A percentile compares a stretch with the other conserved stretches of the same genome.
These are phyloP conservation scores for Phalacrocorax aristotelis DNA, from an alignment of 2,113 vertebrate species.

Conservation along the genomic window DNA sequence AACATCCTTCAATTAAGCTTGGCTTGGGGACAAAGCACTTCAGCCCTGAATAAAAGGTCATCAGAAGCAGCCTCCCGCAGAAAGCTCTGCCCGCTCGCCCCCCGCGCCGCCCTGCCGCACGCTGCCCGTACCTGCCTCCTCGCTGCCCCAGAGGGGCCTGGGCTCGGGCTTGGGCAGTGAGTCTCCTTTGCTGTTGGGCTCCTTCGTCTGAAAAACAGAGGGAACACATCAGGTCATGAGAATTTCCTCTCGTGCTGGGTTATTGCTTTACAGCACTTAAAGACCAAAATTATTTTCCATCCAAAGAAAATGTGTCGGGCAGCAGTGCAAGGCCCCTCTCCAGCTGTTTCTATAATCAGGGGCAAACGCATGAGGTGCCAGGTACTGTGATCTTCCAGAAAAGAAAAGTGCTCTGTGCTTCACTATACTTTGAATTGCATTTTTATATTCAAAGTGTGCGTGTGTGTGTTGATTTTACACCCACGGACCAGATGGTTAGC, in stretches of 20 bases:
- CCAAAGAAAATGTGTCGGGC: not conserved
- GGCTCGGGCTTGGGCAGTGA: conserved; percentile 60
- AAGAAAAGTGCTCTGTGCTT: not conserved
- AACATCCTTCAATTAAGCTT: not conserved
- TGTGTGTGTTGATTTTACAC: not conserved
- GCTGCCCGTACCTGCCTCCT: conserved; percentile 70
- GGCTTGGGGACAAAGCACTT: not conserved
- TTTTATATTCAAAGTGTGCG: not conserved
- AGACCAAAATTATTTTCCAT: not conserved
- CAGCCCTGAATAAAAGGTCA: not conserved
- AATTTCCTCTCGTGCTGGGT: not conserved
- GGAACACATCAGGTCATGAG: not conserved
- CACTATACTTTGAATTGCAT: not conserved
- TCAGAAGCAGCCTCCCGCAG: not conserved
- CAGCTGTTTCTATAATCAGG: not conserved
- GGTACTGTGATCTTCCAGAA: not conserved
- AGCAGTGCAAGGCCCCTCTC: not conserved
- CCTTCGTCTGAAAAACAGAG: conserved; percentile 76
- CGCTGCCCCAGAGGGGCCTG: conserved; percentile 71
- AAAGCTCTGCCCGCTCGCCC: rapidly evolving
- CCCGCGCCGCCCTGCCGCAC: rapidly evolving
- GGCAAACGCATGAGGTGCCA: not conserved
- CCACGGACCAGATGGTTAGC: not conserved
- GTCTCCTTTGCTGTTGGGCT: conserved; percentile 62
- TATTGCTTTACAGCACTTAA: not conserved